These are phyloP conservation scores for Cherax quadricarinatus DNA, from an alignment of 1,140 invertebrate species.

Conservation along the genomic window DNA sequence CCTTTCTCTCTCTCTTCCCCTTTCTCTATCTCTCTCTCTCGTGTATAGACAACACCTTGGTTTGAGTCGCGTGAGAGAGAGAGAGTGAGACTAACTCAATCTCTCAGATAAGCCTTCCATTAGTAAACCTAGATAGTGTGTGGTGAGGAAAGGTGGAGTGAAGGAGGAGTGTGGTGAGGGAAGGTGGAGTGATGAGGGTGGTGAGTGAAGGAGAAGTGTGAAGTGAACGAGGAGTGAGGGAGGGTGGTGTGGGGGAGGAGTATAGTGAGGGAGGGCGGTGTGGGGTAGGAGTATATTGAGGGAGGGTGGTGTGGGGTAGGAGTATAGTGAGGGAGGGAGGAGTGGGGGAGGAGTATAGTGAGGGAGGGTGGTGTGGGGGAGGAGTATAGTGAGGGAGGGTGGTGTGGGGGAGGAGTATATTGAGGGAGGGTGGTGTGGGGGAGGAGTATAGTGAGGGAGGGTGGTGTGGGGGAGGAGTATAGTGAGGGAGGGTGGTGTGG, in stretches of 20 bases:
- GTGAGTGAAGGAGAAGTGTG: neutral
- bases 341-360: neutral
- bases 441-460: too few relatives aligned
- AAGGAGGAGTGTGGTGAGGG: neutral
- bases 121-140: conserved; percentile 6
- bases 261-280: neutral
- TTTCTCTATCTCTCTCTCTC: neutral
- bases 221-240: neutral
- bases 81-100: neutral
- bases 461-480: neutral
- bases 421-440: too few relatives aligned
- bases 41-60: neutral
- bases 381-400: neutral
- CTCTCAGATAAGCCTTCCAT: neutral
- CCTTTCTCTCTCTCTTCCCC: too few relatives aligned
- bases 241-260: neutral
- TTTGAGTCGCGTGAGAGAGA: neutral
- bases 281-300: neutral
- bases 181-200: neutral
- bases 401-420: neutral
- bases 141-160: neutral
- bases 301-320: neutral
- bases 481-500: neutral
- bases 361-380: too few relatives aligned
- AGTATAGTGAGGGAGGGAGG: neutral